Base-by-base conservation (phyloP, 2,113 vertebrate genomes). In the Empidonax alnorum region DNA sequence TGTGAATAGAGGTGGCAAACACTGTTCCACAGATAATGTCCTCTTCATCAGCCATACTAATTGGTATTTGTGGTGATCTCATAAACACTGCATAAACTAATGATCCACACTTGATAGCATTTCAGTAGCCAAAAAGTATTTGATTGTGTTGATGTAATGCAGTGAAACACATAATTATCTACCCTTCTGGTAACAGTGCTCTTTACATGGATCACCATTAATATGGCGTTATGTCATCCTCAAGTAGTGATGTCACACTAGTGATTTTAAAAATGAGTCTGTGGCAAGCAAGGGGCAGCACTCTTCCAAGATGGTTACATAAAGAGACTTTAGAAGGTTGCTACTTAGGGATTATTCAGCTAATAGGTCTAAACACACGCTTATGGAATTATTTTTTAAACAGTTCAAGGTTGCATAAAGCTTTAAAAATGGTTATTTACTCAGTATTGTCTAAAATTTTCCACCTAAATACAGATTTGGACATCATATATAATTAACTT, bases 11-110 rank as follows among this genome's bases (percentile, higher is more conserved):
- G 42, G 81, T 71, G 46, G 78, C 67, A 96, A 94, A 96, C 78
- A 79, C 78, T 87, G 63, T 85, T 85, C 67, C 87, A 93, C 79
- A 93, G 53, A 87, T 71, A 85, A 95, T 56, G 68, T 83, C 85
- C 91, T 86, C 84, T 89, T 96, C 96, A 95, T 94, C 87, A 93
- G 55, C 79, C 85, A 41, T 75, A 77, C 79, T 94, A 93, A 96
- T 94, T 94, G 92, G 59, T 94, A 81, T 95, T 96, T 97, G 82
- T 91, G 72, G 85, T 88, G 92, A 81, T 90, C 73, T 90, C 89
- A 87, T 37, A 95, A 94, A 93, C 75, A 62, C 46, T 86, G 82
- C 39, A 69, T 80, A 86, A 91, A 93, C 46, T 83, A 93, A 91
- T 62, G 75, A 88, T 50, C 69, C 0, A 0, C 81, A 77, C 75